Base-by-base conservation (phyloP, 2,797 vertebrate genomes). In the Siniperca scherzeri region DNA sequence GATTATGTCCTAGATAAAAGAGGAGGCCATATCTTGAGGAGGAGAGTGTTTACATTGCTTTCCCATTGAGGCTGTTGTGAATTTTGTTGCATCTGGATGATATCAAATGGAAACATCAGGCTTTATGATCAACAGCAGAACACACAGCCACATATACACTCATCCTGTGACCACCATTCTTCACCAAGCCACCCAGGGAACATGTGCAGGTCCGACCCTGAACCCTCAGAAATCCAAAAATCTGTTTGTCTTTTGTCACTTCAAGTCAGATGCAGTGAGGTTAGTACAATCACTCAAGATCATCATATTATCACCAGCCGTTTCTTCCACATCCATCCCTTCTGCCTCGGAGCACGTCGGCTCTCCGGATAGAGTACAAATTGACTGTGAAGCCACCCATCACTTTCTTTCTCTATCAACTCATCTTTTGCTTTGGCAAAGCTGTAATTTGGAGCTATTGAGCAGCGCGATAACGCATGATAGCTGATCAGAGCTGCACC, bases 71-170 rank as follows among this genome's bases (percentile, higher is more conserved):
- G 65, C 60, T 68, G 70, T 60, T 70, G 59, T 78, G 68, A 72
- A 70, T 69, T 73, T 48, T 21, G 36, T 71, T 42, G 13, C 84
- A 85, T 82, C 73, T 82, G 84, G 70, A 68, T 75, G 73, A 60
- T 53, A 81, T 84, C 65, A 84, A 64, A 77, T 46, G 67, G 66
- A 73, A 78, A 72, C 57, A 55, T 60, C 55, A 14, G 53, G 16
- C 21, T 75, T 69, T 69, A 72, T 53, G 62, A 78, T 69, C 77
- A 57, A 61, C 79, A 74, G 22, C 1, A 8, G 48, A 69, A 33
- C 55, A 48, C 36, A 12, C 30, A 19, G 80, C 70, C 70, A 75
- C 16, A 44, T 53, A 77, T 76, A 70, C 55, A 74, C n/a, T 33
- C 36, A 12, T 52, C 14, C 33, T 12, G 25, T 68, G 44, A 70